A percentile compares a stretch with the other conserved stretches of the same genome.
phyloP scores from a whole-genome alignment of 2,113 vertebrate species.

The Sceloporus undulatus region DNA sequence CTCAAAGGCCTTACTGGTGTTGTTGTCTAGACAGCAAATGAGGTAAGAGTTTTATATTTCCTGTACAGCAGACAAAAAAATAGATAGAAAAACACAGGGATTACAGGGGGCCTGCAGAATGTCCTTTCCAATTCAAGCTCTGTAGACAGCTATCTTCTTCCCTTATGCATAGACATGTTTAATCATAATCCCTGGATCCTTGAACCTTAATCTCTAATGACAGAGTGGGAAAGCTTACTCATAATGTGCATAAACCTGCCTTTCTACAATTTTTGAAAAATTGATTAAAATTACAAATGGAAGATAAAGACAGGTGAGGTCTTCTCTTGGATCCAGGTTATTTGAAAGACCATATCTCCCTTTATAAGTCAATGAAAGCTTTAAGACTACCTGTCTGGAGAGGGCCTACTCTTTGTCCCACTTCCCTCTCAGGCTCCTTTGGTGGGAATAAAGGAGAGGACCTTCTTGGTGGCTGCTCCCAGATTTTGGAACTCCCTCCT shows the following conservation, averaged over 20 bases:
- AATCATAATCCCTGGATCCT: neutral
- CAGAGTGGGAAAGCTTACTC: neutral
- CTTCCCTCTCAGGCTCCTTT: too few relatives aligned
- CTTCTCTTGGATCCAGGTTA: too few relatives aligned
- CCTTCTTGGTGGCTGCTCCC: too few relatives aligned
- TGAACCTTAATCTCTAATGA: neutral
- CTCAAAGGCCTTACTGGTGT: conserved; percentile 71
- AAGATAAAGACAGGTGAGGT: too few relatives aligned
- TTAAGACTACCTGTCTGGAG: too few relatives aligned
- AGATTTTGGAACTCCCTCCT: too few relatives aligned
- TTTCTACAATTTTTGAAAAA: neutral
- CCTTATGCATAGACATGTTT: accelerated
- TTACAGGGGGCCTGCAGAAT: conserved; percentile 1
- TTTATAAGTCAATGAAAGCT: too few relatives aligned
- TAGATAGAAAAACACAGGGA: neutral
- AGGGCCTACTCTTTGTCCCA: too few relatives aligned
- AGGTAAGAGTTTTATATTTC: conserved; percentile 76
- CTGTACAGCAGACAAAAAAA: conserved; percentile 54
- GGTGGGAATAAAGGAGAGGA: too few relatives aligned
- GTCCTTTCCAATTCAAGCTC: conserved; percentile 26
- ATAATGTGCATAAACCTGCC: neutral
- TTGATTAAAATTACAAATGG: conserved; percentile 11
- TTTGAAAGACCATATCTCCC: too few relatives aligned
- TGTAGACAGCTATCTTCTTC: neutral
- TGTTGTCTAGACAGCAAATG: conserved; percentile 79